Conservation (phyloP, 2,888 invertebrate genomes). For the Plagiodera versicolora region DNA sequence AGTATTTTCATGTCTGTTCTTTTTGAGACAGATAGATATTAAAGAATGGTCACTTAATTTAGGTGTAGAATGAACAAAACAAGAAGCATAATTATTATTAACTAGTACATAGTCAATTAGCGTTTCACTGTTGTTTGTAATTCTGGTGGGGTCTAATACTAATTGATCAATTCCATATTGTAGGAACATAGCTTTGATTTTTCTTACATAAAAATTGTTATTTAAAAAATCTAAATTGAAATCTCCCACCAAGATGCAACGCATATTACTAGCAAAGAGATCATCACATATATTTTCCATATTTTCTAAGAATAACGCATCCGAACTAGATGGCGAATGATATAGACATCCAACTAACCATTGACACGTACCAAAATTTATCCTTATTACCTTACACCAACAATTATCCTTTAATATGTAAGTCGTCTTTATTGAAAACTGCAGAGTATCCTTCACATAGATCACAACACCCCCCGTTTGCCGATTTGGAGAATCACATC, state of each 20-base stretch:
- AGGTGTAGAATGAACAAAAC: constrained; percentile 1
- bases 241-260: constrained; percentile 6
- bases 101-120: constrained; percentile 5
- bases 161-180: constrained; percentile 6
- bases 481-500: constrained; percentile 10
- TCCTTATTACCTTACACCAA: constrained; percentile 11
- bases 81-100: constrained; percentile 6
- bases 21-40: constrained; percentile 9
- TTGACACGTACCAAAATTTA: constrained; percentile 8
- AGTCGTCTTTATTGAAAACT: constrained; percentile 1
- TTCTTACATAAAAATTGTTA: constrained; percentile 1
- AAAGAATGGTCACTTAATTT: constrained; percentile 6
- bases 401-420: constrained; percentile 1
- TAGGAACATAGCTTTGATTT: neutral
- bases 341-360: constrained; percentile 9
- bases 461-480: constrained; percentile 3
- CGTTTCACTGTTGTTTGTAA: neutral
- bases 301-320: constrained; percentile 14
- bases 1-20: neutral
- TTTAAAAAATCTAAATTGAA: constrained; percentile 1
- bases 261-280: constrained; percentile 5
- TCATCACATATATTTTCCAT: constrained; percentile 13
- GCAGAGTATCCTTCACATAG: constrained; percentile 7
- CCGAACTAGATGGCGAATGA: constrained; percentile 14
- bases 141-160: constrained; percentile 1